Evolutionary conservation across 2,113 vertebrate genomes (phyloP), one percentile per base, ranked within the genome.

Genomic region (Catagonus wagneri): DNA sequence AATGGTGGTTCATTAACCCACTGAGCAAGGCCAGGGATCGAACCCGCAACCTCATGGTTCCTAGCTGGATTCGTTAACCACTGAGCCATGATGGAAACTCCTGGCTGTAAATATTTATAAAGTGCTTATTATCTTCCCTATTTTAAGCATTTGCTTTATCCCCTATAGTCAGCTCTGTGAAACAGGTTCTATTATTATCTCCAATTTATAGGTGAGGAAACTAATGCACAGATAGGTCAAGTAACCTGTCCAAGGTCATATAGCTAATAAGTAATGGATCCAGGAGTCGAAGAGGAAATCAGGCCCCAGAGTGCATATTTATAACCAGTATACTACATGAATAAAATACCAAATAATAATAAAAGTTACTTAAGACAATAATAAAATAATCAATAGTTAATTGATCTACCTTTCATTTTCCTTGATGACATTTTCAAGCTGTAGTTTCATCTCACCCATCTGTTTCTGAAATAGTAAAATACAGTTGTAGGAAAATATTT

Each of bases 391-490:
- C 80, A 89, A 36, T 5, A 69, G 29, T 58, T 44, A 89, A 80
- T 9, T 68, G 32, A 54, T 63, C 92, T 99, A 99, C 99, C 99
- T 99, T 99, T 99, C 99, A 86, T 99, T 99, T 98, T 99, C 99
- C 78, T 98, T 98, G 95, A 99, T 98, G 88, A 99, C 99, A 94
- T 96, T 98, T 98, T 99, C 99, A 98, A 99, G 80, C 88, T 99
- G 99, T 84, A 98, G 89, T 97, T 97, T 99, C 98, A 99, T 98
- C 56, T 99, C 98, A 3, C 95, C 94, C 98, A 99, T 99, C 97
- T 98, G 98, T 84, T 74, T 98, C 99, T 99, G 98, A 98, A 74
- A 94, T 80, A 97, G 97, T 90, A 94, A 95, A 96, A 93, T 29
- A 50, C 7, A 76, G 66, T 2, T 87, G 1, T n/a, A 54, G 85